Evolutionary conservation across 2,888 invertebrate genomes (phyloP).

Genomic region (Ennomos quercinarius): DNA sequence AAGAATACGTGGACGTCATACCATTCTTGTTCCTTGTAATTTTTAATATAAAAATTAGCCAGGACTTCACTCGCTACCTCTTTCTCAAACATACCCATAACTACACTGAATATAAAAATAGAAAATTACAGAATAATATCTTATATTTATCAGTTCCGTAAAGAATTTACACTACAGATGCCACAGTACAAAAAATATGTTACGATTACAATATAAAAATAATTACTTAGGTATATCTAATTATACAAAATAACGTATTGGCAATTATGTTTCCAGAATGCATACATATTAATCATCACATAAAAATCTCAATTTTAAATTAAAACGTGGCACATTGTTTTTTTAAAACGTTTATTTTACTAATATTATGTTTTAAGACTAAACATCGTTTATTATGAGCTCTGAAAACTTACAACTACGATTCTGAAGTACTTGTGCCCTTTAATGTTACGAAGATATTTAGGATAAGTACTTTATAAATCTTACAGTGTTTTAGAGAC

Average conservation of each 20-base stretch:
- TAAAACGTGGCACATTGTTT: slow-evolving; percentile 56
- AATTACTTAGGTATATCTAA: too few relatives aligned
- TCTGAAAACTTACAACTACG: slow-evolving; percentile 40
- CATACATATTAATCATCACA: slow-evolving; percentile 54
- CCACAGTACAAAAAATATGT: slow-evolving; percentile 32
- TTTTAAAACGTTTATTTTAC: slow-evolving; percentile 38
- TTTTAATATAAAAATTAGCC: slow-evolving; percentile 84
- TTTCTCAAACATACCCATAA: slow-evolving; percentile 46
- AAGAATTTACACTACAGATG: slow-evolving; percentile 50
- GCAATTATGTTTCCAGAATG: slow-evolving; percentile 49
- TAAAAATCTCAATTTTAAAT: slow-evolving; percentile 58
- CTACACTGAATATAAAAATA: slow-evolving; percentile 64
- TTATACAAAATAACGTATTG: slow-evolving; percentile 40
- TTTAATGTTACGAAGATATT: slow-evolving; percentile 34
- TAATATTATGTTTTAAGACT: slow-evolving; percentile 18
- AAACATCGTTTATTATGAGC: slow-evolving; percentile 42
- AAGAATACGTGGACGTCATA: slow-evolving; percentile 74
- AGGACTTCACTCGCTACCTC: slow-evolving; percentile 57
- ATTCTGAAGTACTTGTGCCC: slow-evolving; percentile 79
- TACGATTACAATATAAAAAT: too few relatives aligned
- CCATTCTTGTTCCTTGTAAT: slow-evolving; percentile 77
- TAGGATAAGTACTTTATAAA: slow-evolving; percentile 8
- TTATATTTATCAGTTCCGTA: slow-evolving; percentile 81
- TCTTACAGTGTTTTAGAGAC: neutral
- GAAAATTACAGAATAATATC: slow-evolving; percentile 58